Percentiles rank a stretch among this genome's conserved stretches.
These are phyloP conservation scores for Lacerta agilis DNA, from an alignment of 2,797 vertebrate genomes.

Conservation along the genomic window DNA sequence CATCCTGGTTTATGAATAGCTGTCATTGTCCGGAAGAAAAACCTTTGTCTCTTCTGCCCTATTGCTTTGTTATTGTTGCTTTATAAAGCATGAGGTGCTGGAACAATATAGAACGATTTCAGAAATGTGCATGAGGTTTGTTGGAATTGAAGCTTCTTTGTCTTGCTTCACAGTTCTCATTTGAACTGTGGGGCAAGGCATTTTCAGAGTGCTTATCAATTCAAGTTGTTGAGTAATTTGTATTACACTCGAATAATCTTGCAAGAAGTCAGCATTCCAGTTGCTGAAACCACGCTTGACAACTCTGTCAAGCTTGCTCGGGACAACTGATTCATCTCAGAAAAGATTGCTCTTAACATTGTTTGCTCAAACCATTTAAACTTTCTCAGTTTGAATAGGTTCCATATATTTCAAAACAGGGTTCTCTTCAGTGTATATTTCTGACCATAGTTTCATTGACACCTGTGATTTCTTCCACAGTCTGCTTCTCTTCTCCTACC, in stretches of 20 bases:
- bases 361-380: not conserved
- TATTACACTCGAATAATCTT: constrained; percentile 82
- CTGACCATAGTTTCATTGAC: not conserved
- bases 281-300: constrained; percentile 80
- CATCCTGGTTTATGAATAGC: constrained; percentile 52
- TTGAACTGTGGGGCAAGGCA: constrained; percentile 3
- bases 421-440: not conserved
- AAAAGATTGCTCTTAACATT: constrained; percentile 37
- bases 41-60: constrained; percentile 63
- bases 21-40: constrained; percentile 57
- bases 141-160: constrained; percentile 34
- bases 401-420: accelerated
- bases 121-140: constrained; percentile 56
- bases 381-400: constrained; percentile 30
- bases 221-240: constrained; percentile 84
- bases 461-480: constrained; percentile 46
- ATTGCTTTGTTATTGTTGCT: constrained; percentile 22
- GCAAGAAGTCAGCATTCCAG: constrained; percentile 81
- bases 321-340: constrained; percentile 15
- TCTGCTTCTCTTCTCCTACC: constrained; percentile 22
- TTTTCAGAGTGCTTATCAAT: constrained; percentile 60
- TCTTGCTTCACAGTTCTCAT: constrained; percentile 47
- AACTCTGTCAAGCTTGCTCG: constrained; percentile 31
- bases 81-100: constrained; percentile 31
- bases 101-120: constrained; percentile 40